A percentile compares a stretch with the other conserved stretches of the same genome.
Conservation (phyloP, 2,113 vertebrate species). For the Pomatostomus ruficeps region DNA sequence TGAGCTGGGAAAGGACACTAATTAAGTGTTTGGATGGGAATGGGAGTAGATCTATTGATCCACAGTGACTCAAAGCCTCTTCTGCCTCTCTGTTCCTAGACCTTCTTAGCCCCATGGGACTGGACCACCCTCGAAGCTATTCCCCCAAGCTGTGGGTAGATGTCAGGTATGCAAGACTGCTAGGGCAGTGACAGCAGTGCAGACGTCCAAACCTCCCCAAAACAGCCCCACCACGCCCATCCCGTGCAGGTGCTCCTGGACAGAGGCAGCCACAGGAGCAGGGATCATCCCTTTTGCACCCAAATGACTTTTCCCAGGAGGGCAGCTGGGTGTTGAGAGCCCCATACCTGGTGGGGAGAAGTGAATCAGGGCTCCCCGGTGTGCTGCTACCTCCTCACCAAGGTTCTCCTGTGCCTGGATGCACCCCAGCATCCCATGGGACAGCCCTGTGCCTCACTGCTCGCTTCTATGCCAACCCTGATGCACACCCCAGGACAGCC, state of each 20-base stretch:
- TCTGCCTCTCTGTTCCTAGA: neutral
- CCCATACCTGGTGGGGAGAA: fast-evolving
- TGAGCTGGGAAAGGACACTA: neutral
- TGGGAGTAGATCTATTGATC: neutral
- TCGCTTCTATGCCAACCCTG: neutral
- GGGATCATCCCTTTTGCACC: neutral
- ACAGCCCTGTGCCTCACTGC: neutral
- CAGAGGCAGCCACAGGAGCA: neutral
- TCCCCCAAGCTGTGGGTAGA: neutral
- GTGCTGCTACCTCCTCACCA: neutral
- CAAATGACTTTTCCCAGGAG: neutral
- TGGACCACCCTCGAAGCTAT: neutral
- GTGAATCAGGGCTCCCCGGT: neutral
- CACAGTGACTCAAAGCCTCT: neutral
- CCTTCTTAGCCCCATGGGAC: neutral
- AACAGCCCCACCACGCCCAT: neutral
- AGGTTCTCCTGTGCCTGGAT: neutral
- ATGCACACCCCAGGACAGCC: fast-evolving
- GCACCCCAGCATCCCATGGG: neutral
- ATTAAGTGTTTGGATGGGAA: neutral
- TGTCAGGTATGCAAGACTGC: neutral
- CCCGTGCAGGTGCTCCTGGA: fast-evolving
- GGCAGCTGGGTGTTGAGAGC: neutral
- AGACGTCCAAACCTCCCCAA: neutral
- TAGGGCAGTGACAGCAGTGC: fast-evolving